A percentile compares a stretch with the other conserved stretches of the same genome.
phyloP scores from a whole-genome alignment of 2,888 invertebrate genomes.

The Calameuta idolon region DNA sequence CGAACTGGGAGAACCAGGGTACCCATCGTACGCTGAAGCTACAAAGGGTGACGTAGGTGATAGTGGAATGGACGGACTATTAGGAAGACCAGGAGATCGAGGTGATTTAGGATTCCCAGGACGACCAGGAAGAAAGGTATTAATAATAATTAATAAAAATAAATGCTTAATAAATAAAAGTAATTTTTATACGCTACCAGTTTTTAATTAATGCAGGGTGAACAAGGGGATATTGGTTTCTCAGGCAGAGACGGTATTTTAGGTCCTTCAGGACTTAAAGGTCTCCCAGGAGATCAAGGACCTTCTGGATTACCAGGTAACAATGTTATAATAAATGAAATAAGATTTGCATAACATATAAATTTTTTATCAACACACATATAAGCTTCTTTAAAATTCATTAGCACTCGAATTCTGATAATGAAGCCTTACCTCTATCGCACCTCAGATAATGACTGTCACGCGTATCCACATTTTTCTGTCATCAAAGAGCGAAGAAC shows the following conservation, averaged over 20 bases:
- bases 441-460: too few species aligned
- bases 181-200: background rate
- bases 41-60: constrained; percentile 71
- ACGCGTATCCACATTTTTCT: too few species aligned
- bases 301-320: constrained; percentile 61
- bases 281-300: constrained; percentile 71
- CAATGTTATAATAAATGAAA: background rate
- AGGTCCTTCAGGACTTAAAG: constrained; percentile 68
- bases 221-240: constrained; percentile 40
- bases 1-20: constrained; percentile 68
- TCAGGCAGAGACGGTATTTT: constrained; percentile 66
- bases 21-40: constrained; percentile 53
- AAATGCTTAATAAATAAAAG: background rate
- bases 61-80: constrained; percentile 69
- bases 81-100: constrained; percentile 68
- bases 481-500: too few species aligned
- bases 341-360: background rate
- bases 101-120: constrained; percentile 71
- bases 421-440: too few species aligned
- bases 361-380: background rate
- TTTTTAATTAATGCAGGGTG: constrained; percentile 38
- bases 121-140: constrained; percentile 55
- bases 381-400: too few species aligned
- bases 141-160: background rate
- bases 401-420: too few species aligned